phyloP scores from a whole-genome alignment of 2,888 invertebrate species.

The Trissolcus japonicus region DNA sequence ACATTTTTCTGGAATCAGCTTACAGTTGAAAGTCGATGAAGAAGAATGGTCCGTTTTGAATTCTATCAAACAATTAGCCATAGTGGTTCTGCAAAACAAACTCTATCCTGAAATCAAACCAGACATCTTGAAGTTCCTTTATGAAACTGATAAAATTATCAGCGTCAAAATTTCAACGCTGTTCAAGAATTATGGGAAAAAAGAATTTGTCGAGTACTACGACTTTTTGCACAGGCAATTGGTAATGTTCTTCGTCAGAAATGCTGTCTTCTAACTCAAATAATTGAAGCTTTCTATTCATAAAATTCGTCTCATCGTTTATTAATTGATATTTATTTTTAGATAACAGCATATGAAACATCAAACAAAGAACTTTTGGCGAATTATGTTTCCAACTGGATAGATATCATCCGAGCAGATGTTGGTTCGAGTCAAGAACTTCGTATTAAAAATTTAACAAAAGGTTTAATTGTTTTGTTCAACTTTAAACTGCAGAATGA shows the following conservation, averaged over 20 bases:
- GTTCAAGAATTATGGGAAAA: conserved; percentile 18
- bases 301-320: background rate
- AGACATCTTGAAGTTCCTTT: conserved; percentile 20
- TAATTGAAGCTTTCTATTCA: background rate
- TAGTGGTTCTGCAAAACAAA: conserved; percentile 14
- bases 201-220: conserved; percentile 27
- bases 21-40: conserved; percentile 5
- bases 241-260: conserved; percentile 14
- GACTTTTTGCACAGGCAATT: conserved; percentile 23
- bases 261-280: background rate
- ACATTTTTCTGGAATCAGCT: background rate
- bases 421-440: conserved; percentile 14
- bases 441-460: conserved; percentile 17
- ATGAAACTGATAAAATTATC: conserved; percentile 10
- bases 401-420: conserved; percentile 62
- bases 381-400: conserved; percentile 65
- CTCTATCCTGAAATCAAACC: conserved; percentile 18
- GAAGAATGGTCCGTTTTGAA: conserved; percentile 15
- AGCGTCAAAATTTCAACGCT: conserved; percentile 9
- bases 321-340: conserved; percentile 5
- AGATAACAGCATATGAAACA: conserved; percentile 59
- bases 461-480: conserved; percentile 9
- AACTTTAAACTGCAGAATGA: background rate
- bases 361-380: conserved; percentile 53
- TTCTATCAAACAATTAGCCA: conserved; percentile 19